Evolutionary conservation across 2,888 invertebrate genomes (phyloP), one percentile per base, ranked within the genome.

Genomic region (Eubasilissa splendida): DNA sequence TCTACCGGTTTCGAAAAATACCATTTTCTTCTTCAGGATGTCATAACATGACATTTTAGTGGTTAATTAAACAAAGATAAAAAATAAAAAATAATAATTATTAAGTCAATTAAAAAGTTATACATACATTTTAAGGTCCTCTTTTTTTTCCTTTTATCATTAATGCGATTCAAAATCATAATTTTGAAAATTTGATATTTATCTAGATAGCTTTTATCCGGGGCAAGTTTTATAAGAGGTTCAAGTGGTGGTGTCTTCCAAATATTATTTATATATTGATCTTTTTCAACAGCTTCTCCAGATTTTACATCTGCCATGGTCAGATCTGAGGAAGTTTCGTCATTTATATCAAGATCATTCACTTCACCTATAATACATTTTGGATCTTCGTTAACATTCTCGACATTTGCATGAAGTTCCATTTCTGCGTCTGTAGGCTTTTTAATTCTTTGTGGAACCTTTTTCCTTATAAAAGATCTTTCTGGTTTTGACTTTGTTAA

Each of bases 401-500:
- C 14, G 7, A n/a, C 9, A 50, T 42, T 52, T n/a, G 14, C n/a
- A 31, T 31, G 56, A 71, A 4, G 22, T 71, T 11, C 31, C 10
- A 31, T 22, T 54, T 56, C 73, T 4, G 12, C 22, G 4, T 73
- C 56, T 50, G 75, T 22, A 14, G 14, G 59, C 8, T 31, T 76
- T 53, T 52, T 76, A 5, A 31, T 31, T 22, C 31, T 65, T 65
- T 54, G 9, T 66, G 63, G 71, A 53, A 68, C 76, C 66, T 75
- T 77, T 80, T 53, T 71, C 70, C 53, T 66, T 74, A 79, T 76
- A 58, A 50, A 52, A 68, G 76, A 50, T 56, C 53, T 80, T 79
- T 76, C 14, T 22, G 11, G 14, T 70, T 31, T 66, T 22, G 14
- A 54, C 70, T 58, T 79, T 31, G 9, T 75, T 60, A 68, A 50